These are phyloP conservation scores for Cryptosula pallasiana DNA, from an alignment of 2,888 invertebrate genomes.

Conservation along the genomic window DNA sequence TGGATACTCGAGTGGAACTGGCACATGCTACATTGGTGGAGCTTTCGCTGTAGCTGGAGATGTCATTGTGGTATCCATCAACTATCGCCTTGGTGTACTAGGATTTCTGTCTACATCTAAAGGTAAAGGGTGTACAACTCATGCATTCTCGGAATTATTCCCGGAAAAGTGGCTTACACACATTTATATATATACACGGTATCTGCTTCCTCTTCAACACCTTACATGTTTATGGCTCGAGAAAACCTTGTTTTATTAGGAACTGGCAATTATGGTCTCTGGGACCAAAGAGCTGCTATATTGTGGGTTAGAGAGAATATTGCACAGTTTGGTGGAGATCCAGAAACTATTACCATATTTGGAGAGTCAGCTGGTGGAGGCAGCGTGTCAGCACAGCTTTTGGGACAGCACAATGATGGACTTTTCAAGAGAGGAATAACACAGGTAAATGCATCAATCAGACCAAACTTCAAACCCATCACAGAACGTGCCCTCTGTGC, in stretches of 20 bases:
- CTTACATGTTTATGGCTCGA: no score
- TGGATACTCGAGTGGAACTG: constrained; percentile 3
- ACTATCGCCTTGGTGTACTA: constrained; percentile 34
- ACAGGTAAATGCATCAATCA: not conserved
- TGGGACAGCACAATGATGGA: constrained; percentile 16
- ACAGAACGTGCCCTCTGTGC: no score
- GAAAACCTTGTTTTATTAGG: constrained; percentile 27
- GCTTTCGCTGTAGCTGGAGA: constrained; percentile 30
- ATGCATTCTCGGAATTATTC: no score
- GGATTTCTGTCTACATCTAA: constrained; percentile 35
- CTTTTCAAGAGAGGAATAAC: constrained; percentile 1
- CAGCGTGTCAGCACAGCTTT: constrained; percentile 27
- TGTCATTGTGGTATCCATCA: constrained; percentile 33
- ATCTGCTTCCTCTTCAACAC: no score
- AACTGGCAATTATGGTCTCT: constrained; percentile 36
- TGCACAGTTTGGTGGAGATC: constrained; percentile 33
- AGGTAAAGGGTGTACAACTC: no score
- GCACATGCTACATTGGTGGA: constrained; percentile 7
- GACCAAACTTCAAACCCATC: no score
- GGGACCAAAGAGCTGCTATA: constrained; percentile 36
- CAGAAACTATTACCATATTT: constrained; percentile 32
- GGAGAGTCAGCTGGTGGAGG: constrained; percentile 37
- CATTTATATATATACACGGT: no score
- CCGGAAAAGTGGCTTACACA: no score
- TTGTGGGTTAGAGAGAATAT: constrained; percentile 35